Evolutionary conservation across 2,888 invertebrate species (phyloP), one percentile per base, ranked within the genome.

Genomic region (Sesia apiformis): DNA sequence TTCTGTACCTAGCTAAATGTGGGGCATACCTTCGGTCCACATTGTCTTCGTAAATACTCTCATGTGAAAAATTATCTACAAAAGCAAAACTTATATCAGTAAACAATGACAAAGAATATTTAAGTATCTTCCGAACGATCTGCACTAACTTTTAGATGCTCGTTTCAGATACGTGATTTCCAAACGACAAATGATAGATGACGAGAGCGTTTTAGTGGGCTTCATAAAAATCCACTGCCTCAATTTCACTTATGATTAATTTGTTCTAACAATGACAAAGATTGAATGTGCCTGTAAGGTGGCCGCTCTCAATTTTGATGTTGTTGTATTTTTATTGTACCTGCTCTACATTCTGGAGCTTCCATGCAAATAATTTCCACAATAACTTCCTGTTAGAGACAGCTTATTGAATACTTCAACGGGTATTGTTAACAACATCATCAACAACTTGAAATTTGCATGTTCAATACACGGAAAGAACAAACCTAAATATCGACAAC

Each of bases 181-280:
- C 56, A 46, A 55, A 59, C 57, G 57, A 57, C 51, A 59, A 60
- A 59, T 64, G 62, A 62, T 62, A 63, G 60, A 65, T 63, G 55
- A 59, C 56, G 53, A 58, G 59, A 59, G 54, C 58, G 59, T 55
- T 55, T 59, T 58, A 58, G 56, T 54, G 52, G 59, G 58, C 55
- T 53, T 58, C 56, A 60, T 68, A 68, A 69, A 70, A 72, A 66
- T 61, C 60, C 60, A 63, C 62, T 63, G 61, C 59, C 65, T 60
- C 59, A 68, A 69, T 81, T 82, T 80, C 77, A 73, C 76, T 77
- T 71, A 71, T 76, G 76, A 78, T 76, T 77, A 74, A 79, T 76
- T 73, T 71, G 65, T 65, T 67, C 61, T 59, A 63, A 66, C 63
- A 65, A 67, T 66, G 72, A 78, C 76, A 71, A 71, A 78, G 78